Conservation (phyloP, 1,140 invertebrate genomes). For the Trinorchestia longiramus region DNA sequence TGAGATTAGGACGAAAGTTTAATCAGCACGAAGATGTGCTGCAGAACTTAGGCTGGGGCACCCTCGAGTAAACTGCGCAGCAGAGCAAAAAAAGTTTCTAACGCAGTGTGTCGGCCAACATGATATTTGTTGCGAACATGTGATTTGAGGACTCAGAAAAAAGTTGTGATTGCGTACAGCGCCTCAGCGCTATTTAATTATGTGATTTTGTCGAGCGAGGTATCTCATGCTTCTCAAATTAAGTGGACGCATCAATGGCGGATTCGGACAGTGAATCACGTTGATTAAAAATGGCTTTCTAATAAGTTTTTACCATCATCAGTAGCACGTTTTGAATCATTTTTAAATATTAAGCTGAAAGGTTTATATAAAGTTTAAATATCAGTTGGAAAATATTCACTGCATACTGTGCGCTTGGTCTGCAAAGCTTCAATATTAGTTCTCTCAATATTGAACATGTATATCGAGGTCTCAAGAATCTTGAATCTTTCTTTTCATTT, state of each 20-base stretch:
- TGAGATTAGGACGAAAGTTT: background rate
- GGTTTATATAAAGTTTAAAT: background rate
- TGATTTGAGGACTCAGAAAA: background rate
- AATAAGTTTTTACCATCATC: background rate
- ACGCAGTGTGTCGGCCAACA: background rate
- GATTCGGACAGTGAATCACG: background rate
- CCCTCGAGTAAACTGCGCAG: background rate
- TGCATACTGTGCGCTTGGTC: background rate
- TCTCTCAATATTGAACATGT: background rate
- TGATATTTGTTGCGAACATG: background rate
- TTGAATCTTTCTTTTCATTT: background rate
- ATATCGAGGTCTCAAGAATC: background rate
- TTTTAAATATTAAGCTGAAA: background rate
- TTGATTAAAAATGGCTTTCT: background rate
- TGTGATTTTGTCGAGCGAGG: background rate
- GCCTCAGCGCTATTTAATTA: background rate
- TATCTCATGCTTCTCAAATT: background rate
- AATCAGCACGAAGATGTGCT: background rate
- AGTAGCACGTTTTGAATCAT: too few species aligned
- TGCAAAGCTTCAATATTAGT: background rate
- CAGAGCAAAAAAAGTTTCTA: background rate
- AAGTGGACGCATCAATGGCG: background rate
- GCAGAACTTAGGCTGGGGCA: background rate
- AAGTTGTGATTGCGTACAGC: background rate
- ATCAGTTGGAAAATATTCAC: background rate